Evolutionary conservation across 2,888 invertebrate genomes (phyloP).

Genomic region (Spilarctia lutea): DNA sequence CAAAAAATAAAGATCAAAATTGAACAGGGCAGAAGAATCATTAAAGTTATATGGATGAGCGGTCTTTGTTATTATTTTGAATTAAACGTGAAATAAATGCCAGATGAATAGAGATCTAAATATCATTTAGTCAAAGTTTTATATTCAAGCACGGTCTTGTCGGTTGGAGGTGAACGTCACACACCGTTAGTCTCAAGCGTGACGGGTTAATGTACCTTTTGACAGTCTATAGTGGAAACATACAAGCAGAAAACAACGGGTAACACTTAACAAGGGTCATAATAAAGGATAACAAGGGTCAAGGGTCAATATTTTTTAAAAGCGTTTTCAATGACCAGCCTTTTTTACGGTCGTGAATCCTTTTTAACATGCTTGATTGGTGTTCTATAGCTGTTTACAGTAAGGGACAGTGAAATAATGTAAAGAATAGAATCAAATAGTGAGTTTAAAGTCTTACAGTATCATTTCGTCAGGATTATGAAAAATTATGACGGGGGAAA

Average conservation of each 20-base stretch:
- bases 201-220: conserved; percentile 2
- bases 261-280: not conserved
- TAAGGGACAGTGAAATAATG: not conserved
- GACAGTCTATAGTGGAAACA: not conserved
- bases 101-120: not conserved
- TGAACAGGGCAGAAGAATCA: not conserved
- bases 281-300: not conserved
- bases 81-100: not conserved
- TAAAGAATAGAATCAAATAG: not conserved
- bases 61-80: not conserved
- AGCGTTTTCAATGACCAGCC: not conserved
- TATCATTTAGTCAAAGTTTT: not conserved
- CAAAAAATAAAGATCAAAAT: not conserved
- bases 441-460: not conserved
- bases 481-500: not conserved
- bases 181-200: not conserved
- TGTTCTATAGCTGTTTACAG: not conserved
- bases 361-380: not conserved
- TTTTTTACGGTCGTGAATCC: not conserved
- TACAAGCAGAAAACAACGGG: not conserved
- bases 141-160: not conserved
- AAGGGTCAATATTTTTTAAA: not conserved
- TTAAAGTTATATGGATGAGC: not conserved
- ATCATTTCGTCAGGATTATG: not conserved
- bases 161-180: not conserved